Evolutionary conservation across 2,113 vertebrate species (phyloP), one percentile per base, ranked within the genome.

Genomic region (Drymodes brunneopygia): DNA sequence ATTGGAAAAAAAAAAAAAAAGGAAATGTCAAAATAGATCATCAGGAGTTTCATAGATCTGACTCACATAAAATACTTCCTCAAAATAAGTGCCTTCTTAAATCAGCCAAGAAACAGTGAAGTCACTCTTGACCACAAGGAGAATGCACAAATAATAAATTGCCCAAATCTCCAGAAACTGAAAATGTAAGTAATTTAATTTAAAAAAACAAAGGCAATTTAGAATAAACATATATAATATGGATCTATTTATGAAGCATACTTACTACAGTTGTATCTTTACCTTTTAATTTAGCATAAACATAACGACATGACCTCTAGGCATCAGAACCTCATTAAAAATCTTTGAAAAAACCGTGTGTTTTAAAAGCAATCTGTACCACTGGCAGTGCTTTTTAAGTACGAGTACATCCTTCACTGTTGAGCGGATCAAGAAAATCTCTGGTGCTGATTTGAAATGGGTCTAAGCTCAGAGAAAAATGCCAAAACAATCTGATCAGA

Each of bases 391-490:
- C 0, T 65, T 64, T 57, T 81, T 7, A 65, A 66, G 28, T 22
- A 54, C 0, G 0, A 12, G 12, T 50, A 28, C 11, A 35, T 65
- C 27, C 17, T 82, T 69, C 31, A 45, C 2, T 54, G 7, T 23
- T 36, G 17, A 81, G 16, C 12, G 17, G 11, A 70, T 40, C 0
- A 5, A 77, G 51, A 40, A 84, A 61, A 84, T 20, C 21, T 48
- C 50, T 14, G 5, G 14, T 4, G 1, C 7, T 57, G 6, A 65
- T 69, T 45, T 86, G 25, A 40, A 89, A 62, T 5, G 2, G 7
- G 3, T 56, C 28, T 70, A 71, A 84, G 79, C 21, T 44, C 3
- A 3, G 12, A 67, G n/a, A 25, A 85, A 79, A 90, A 71, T 7
- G 51, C 1, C 21, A 58, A 56, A 90, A 2, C 7, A 38, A 27